A percentile compares a stretch with the other conserved stretches of the same genome.
Evolutionary conservation across 1,140 invertebrate genomes (phyloP).

Genomic region (Zaprionus ghesquierei): DNA sequence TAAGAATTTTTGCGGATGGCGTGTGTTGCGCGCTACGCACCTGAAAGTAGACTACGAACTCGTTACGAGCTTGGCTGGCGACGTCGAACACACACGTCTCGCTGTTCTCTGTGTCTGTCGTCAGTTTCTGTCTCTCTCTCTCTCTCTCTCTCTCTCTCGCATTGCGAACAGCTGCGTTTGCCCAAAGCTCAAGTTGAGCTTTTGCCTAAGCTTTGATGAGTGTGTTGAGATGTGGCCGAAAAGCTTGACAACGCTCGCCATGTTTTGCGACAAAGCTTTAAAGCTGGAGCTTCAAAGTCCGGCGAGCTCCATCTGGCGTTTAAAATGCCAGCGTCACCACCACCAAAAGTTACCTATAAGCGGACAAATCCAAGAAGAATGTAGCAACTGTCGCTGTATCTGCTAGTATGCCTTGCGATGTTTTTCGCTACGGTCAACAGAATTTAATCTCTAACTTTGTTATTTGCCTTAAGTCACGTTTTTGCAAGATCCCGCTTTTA

Average conservation of each 20-base stretch:
- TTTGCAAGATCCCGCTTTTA: no score
- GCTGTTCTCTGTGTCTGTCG: not conserved
- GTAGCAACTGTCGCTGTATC: no score
- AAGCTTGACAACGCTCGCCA: not conserved
- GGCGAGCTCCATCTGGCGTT: no score
- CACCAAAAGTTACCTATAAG: no score
- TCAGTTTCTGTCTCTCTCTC: not conserved
- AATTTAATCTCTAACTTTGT: no score
- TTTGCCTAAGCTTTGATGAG: not conserved
- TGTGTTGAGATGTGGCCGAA: not conserved
- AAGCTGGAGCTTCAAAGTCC: no score
- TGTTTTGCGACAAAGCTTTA: no score
- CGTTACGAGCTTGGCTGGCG: slow-evolving; percentile 32
- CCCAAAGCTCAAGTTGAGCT: not conserved
- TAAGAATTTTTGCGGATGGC: slow-evolving; percentile 2
- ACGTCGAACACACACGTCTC: slow-evolving; percentile 22
- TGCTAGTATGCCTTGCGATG: no score
- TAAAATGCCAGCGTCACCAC: no score
- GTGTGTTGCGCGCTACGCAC: slow-evolving; percentile 75
- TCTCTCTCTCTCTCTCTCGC: not conserved
- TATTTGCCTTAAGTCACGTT: no score
- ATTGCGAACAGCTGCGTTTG: not conserved
- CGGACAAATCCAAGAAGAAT: no score
- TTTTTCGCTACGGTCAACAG: no score
- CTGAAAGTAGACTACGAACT: slow-evolving; percentile 81